A percentile compares a stretch with the other conserved stretches of the same genome.
These are phyloP conservation scores for Polyodon spathula DNA, from an alignment of 2,113 vertebrate genomes.

Conservation along the genomic window DNA sequence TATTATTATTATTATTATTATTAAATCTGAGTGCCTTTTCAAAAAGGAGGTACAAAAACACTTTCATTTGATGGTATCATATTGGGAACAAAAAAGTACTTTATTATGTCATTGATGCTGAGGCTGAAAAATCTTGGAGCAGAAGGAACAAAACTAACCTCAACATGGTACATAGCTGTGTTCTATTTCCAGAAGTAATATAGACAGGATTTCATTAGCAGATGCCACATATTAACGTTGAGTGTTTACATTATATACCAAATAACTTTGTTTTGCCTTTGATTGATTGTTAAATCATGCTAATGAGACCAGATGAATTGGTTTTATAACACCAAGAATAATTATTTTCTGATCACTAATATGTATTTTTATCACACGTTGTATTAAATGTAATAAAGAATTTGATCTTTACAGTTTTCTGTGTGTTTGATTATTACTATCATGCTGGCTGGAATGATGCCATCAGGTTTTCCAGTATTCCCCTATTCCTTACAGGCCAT, in stretches of 20 bases:
- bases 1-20: no score
- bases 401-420: background rate
- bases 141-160: conserved; percentile 38
- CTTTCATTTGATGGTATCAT: conserved; percentile 35
- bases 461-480: no score
- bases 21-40: background rate
- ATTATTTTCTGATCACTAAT: conserved; percentile 35
- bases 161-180: background rate
- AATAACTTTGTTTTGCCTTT: conserved; percentile 12
- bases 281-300: conserved; percentile 18
- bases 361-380: conserved; percentile 41
- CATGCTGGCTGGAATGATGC: no score
- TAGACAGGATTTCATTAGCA: background rate
- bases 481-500: no score
- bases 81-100: no score
- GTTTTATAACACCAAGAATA: conserved; percentile 28
- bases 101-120: conserved; percentile 3
- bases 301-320: conserved; percentile 26
- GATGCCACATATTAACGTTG: background rate
- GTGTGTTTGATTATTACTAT: background rate
- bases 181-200: background rate
- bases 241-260: conserved; percentile 15
- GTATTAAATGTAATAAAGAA: conserved; percentile 37
- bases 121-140: conserved; percentile 10
- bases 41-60: conserved; percentile 25